Percentiles rank a stretch among this genome's conserved stretches.
phyloP scores from a whole-genome alignment of 2,797 vertebrate genomes.

The Coendou prehensilis region DNA sequence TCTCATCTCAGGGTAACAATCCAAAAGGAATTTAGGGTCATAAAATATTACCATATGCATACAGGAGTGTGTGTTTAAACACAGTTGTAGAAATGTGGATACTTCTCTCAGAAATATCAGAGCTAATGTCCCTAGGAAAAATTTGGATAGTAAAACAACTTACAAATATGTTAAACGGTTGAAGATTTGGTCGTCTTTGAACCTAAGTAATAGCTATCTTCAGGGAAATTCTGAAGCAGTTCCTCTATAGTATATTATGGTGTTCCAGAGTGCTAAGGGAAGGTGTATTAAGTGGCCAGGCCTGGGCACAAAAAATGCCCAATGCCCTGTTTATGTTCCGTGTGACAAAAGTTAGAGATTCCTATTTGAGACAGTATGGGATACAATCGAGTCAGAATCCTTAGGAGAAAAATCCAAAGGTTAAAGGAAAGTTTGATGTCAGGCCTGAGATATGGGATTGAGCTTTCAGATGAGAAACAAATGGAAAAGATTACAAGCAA shows the following conservation, averaged over 20 bases:
- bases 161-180: background rate
- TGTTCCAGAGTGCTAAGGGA: background rate
- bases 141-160: background rate
- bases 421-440: background rate
- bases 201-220: background rate
- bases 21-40: background rate
- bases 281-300: background rate
- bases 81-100: background rate
- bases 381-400: background rate
- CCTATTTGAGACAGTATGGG: background rate
- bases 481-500: background rate
- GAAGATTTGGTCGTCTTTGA: background rate
- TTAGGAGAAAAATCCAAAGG: background rate
- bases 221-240: background rate
- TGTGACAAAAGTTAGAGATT: background rate
- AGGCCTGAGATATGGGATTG: background rate
- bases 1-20: background rate
- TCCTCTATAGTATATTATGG: background rate
- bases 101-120: background rate
- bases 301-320: background rate
- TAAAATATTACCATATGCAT: conserved; percentile 10
- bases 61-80: background rate
- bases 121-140: background rate
- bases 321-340: background rate
- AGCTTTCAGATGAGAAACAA: background rate